Conservation (phyloP, 2,888 invertebrate genomes). For the Sepioteuthis lessoniana region DNA sequence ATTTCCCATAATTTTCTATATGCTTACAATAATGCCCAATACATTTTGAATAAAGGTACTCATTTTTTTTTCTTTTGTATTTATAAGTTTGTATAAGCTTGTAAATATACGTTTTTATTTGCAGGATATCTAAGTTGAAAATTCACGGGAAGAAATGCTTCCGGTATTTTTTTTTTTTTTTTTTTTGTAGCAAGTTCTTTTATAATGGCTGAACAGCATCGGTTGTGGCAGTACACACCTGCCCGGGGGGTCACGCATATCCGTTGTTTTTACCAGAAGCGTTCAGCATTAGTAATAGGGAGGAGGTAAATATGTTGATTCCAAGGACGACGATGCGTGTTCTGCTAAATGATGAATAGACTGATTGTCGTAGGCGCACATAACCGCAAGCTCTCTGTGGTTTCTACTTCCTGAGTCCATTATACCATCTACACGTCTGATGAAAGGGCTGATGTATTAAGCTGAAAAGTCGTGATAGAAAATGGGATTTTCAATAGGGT, state of each 20-base stretch:
- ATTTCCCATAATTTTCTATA: no score
- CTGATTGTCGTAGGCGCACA: neutral
- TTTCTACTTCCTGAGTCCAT: neutral
- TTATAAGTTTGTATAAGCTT: neutral
- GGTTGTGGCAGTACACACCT: neutral
- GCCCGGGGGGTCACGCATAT: neutral
- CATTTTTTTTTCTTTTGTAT: accelerated
- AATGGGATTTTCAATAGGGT: neutral
- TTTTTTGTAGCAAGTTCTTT: neutral
- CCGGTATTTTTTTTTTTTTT: neutral
- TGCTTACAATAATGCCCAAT: no score
- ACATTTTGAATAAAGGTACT: no score
- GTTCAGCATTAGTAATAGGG: neutral
- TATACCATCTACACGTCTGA: neutral
- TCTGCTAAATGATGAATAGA: neutral
- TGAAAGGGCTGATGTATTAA: neutral
- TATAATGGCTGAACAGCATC: neutral
- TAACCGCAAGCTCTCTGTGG: neutral
- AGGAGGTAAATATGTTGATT: neutral
- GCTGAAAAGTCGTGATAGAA: neutral
- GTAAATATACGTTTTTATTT: neutral
- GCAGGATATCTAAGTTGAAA: neutral
- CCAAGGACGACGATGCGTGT: conserved; percentile 20
- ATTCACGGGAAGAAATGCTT: neutral
- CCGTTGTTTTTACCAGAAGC: neutral